phyloP scores from a whole-genome alignment of 2,888 invertebrate species.

The Dasypogon diadema region DNA sequence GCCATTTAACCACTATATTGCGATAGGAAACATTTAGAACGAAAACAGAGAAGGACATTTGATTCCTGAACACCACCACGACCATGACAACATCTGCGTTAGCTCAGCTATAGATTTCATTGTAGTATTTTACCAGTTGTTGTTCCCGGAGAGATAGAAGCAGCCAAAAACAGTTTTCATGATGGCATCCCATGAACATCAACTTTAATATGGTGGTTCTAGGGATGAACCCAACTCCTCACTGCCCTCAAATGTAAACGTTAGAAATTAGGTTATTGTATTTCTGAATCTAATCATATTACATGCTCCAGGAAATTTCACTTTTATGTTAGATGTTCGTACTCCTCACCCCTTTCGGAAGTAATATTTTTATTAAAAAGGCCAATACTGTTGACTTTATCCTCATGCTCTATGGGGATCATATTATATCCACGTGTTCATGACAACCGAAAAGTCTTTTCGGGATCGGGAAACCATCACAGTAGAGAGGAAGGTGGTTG shows the following conservation, averaged over 20 bases:
- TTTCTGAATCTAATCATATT: conserved; percentile 49
- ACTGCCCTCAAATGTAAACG: not conserved
- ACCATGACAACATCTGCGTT: too few relatives aligned
- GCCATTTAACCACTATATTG: not conserved
- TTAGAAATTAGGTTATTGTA: conserved; percentile 53
- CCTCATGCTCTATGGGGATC: not conserved
- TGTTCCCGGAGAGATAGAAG: too few relatives aligned
- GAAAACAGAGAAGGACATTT: not conserved
- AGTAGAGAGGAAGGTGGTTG: not conserved
- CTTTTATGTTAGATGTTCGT: not conserved
- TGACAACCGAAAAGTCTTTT: not conserved
- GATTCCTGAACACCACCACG: not conserved
- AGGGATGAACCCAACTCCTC: too few relatives aligned
- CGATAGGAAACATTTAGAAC: not conserved
- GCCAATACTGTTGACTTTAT: not conserved
- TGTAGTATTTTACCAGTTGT: too few relatives aligned
- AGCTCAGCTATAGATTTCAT: too few relatives aligned
- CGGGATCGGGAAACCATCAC: not conserved
- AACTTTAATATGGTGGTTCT: too few relatives aligned
- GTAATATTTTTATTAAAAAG: not conserved
- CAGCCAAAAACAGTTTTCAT: too few relatives aligned
- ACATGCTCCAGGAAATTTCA: conserved; percentile 36
- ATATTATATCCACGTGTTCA: not conserved
- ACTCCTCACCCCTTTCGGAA: not conserved
- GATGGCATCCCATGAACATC: too few relatives aligned